Evolutionary conservation across 2,113 vertebrate species (phyloP), one percentile per base, ranked within the genome.

Genomic region (Craseonycteris thonglongyai): DNA sequence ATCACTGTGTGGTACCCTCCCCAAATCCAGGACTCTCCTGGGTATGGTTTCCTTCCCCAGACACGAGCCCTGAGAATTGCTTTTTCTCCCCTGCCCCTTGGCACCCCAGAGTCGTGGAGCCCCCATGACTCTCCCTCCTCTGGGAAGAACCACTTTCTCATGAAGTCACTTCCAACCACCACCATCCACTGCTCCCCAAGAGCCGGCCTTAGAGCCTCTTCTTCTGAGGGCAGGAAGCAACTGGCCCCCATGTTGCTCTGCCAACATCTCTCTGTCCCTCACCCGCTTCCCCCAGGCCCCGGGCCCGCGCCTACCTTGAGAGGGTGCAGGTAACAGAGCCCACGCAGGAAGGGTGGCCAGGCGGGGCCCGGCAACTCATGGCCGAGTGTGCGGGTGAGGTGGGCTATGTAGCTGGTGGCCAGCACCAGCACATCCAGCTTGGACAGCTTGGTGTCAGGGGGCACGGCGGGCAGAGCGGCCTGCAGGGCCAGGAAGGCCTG

Each of bases 381-480:
- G 94, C 98, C 98, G 40, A 99, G 97, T 0, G 94, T 98, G 76
- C 98, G 98, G 51, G 98, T 99, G 59, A 99, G 98, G 97, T 99
- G 98, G 89, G 99, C 98, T 5, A 99, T 99, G 97, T 99, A 99
- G 97, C 98, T 98, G 22, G 99, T 98, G 22, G 99, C 99, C 98
- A 99, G 98, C 69, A 99, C 95, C 59, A 99, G 98, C 71, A 99
- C 97, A 0, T 99, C 99, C 96, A 99, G 93, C 93, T 99, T 99
- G 71, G 99, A 99, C 78, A 99, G 98, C 90, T 99, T 99, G 92
- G 99, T 99, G 98, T 99, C 98, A 0, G 98, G 99, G 0, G 99
- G 99, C 45, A 99, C 99, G 0, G 99, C 97, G 0, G 99, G 99
- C 94, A 99, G 97, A 5, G 98, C 97, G 0, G 98, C 99, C 98